Percentiles rank a stretch among this genome's conserved stretches.
These are phyloP conservation scores for Venustoraphidia nigricollis DNA, from an alignment of 2,888 invertebrate genomes.

Conservation along the genomic window DNA sequence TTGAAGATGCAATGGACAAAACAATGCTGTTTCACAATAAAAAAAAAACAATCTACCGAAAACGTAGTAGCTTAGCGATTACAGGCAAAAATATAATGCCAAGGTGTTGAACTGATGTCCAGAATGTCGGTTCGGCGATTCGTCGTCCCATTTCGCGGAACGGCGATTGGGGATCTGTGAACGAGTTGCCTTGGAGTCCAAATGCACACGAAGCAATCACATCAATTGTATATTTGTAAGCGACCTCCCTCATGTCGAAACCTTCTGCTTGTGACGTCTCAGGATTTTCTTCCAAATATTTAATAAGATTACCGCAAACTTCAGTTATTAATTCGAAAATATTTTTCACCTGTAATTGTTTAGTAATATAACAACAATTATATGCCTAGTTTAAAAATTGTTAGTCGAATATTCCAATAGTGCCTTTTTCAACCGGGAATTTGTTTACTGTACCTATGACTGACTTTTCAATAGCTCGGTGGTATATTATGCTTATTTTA, in stretches of 20 bases:
- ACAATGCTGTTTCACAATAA: too few species aligned
- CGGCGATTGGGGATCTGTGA: slow-evolving; percentile 17
- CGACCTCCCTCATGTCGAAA: slow-evolving; percentile 27
- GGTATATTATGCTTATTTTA: too few species aligned
- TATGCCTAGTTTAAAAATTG: too few species aligned
- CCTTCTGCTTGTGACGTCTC: slow-evolving; percentile 19
- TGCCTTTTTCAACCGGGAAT: too few species aligned
- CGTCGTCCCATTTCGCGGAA: slow-evolving; percentile 19
- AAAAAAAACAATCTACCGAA: slow-evolving; percentile 6
- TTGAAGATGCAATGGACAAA: too few species aligned
- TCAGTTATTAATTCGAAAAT: slow-evolving; percentile 31
- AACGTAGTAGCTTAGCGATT: slow-evolving; percentile 13
- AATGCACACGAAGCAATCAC: slow-evolving; percentile 29
- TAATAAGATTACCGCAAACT: slow-evolving; percentile 26
- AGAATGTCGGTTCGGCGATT: slow-evolving; percentile 18
- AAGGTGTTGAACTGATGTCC: slow-evolving; percentile 12
- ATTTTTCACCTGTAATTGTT: slow-evolving; percentile 25
- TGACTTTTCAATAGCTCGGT: too few species aligned
- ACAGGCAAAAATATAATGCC: slow-evolving; percentile 18
- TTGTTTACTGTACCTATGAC: too few species aligned
- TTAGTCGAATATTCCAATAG: background rate
- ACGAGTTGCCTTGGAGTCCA: slow-evolving; percentile 27
- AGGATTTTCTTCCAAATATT: slow-evolving; percentile 23
- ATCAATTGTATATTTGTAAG: slow-evolving; percentile 26
- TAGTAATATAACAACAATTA: too few species aligned